Base-by-base conservation (phyloP, 2,888 invertebrate genomes). In the Acrobasis suavella region DNA sequence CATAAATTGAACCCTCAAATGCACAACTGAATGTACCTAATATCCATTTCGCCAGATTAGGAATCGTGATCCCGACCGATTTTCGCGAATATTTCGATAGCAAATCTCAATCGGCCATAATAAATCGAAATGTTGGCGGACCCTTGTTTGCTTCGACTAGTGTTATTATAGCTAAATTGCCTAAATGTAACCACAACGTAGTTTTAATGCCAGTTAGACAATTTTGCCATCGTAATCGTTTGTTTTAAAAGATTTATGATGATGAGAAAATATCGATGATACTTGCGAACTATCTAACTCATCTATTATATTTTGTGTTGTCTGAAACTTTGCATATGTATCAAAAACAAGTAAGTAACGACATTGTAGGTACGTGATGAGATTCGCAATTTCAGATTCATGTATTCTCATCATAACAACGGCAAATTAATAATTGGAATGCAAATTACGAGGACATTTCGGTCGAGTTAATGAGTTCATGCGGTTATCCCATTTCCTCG, bases 81-180 rank as follows among this genome's bases (percentile, higher is more conserved):
- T 64, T 52, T 58, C 63, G 62, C 65, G 62, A 64, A 69, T 71
- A 72, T 67, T 74, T 65, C 50, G 66, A 66, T 70, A 71, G 70
- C 69, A 75, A 79, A 78, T 80, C 72, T 73, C 65, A 72, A 77
- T 76, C 69, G 63, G 60, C 60, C 67, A 68, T 79, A 75, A 81
- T 81, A 81, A 81, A 82, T 84, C 75, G 69, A 67, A 69, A 71
- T 72, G 69, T 75, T 79, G 75, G 71, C 71, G 70, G 61, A 72
- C 71, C 69, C 72, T 70, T 71, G 74, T 73, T 65, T 69, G 55
- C 15, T 55, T 55, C 55, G 16, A 55, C 55, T 55, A 49, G 7
- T 55, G 7, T 55, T 55, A 55, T 55, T 55, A 55, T 62, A 17
- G 32, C 50, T 16, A 49, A 22, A 60, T 50, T 9, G 46, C 16